phyloP scores from a whole-genome alignment of 2,797 vertebrate genomes.

The Knipowitschia caucasica region DNA sequence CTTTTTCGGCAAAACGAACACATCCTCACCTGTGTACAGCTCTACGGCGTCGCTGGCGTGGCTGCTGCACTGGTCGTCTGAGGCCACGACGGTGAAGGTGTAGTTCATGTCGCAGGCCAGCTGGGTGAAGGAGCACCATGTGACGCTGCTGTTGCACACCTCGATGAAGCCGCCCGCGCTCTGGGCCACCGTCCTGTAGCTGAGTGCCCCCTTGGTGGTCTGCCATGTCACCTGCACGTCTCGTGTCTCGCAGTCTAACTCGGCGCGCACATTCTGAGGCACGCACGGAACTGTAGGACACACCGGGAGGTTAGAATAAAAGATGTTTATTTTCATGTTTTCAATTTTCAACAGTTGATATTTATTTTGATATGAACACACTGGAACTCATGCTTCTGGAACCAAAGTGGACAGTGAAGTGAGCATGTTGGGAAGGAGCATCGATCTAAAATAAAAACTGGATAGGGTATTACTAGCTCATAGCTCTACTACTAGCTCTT shows the following conservation, averaged over 20 bases:
- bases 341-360: no score
- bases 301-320: neutral
- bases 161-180: slow-evolving; percentile 54
- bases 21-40: slow-evolving; percentile 63
- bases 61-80: slow-evolving; percentile 58
- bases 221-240: slow-evolving; percentile 68
- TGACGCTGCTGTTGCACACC: slow-evolving; percentile 50
- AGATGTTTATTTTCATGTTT: no score
- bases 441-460: no score
- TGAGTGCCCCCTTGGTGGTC: slow-evolving; percentile 60
- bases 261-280: slow-evolving; percentile 50
- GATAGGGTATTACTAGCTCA: no score
- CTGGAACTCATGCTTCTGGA: no score
- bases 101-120: slow-evolving; percentile 70
- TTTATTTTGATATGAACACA: no score
- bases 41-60: slow-evolving; percentile 39
- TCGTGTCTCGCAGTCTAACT: slow-evolving; percentile 58
- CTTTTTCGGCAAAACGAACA: neutral
- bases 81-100: slow-evolving; percentile 62
- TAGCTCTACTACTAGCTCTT: no score
- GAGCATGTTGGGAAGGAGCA: no score
- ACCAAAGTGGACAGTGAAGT: no score
- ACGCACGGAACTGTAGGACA: slow-evolving; percentile 67
- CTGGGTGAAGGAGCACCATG: slow-evolving; percentile 53
- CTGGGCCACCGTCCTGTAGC: slow-evolving; percentile 61